Percentiles rank a stretch among this genome's conserved stretches.
Conservation (phyloP, 2,113 vertebrate genomes). For the Laticauda laticaudata region DNA sequence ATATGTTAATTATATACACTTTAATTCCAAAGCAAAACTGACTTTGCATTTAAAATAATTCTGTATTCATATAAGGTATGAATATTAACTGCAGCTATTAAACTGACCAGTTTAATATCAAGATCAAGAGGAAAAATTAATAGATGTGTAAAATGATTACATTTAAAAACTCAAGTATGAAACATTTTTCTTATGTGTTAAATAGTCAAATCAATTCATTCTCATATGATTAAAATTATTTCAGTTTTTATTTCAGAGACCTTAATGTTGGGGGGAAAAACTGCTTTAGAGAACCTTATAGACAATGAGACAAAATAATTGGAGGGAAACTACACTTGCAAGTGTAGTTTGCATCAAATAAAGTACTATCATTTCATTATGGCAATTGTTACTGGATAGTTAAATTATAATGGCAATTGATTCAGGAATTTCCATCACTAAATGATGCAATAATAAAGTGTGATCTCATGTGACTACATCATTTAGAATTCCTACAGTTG, state of each 20-base stretch:
- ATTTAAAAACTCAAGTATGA: conserved; percentile 65
- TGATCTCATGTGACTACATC: neutral
- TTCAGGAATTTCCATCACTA: neutral
- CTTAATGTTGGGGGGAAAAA: conserved; percentile 17
- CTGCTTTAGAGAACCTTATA: conserved; percentile 44
- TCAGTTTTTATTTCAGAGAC: conserved; percentile 53
- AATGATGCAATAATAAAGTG: neutral
- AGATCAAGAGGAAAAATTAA: conserved; percentile 55
- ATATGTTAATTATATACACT: conserved; percentile 43
- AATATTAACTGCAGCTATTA: conserved; percentile 21
- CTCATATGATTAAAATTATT: conserved; percentile 68
- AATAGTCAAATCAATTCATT: conserved; percentile 62
- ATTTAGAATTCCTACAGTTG: neutral
- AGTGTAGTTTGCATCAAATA: conserved; percentile 60
- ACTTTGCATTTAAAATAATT: conserved; percentile 46
- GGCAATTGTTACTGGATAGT: neutral
- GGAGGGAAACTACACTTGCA: conserved; percentile 47
- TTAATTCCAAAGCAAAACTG: conserved; percentile 29
- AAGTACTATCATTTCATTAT: conserved; percentile 49
- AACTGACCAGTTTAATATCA: conserved; percentile 37
- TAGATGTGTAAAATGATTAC: conserved; percentile 51
- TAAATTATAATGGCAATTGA: neutral
- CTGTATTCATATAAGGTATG: conserved; percentile 50
- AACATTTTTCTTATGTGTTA: conserved; percentile 65
- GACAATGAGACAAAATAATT: conserved; percentile 46